Evolutionary conservation across 2,888 invertebrate genomes (phyloP).

Genomic region (Caenorhabditis macrosperma): DNA sequence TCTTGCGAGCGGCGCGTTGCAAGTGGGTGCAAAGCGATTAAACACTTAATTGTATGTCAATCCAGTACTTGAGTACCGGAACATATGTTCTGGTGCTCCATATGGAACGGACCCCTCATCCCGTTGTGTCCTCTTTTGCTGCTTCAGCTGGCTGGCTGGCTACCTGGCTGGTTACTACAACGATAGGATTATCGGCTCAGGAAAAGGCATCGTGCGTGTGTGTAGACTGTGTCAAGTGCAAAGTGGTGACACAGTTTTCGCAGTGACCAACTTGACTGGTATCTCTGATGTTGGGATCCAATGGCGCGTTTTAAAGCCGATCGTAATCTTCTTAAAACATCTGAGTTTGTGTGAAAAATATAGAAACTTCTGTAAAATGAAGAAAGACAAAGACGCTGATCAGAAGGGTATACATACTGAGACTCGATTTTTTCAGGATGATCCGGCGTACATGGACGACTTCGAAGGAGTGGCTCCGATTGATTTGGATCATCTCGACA

Average conservation of each 20-base stretch:
- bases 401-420: not conserved
- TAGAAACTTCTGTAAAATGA: not conserved
- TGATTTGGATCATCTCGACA: conserved; percentile 44
- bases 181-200: conserved; percentile 56
- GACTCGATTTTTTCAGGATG: conserved; percentile 53
- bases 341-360: conserved; percentile 14
- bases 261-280: conserved; percentile 17
- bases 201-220: conserved; percentile 20
- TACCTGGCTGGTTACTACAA: conserved; percentile 42
- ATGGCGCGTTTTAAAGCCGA: conserved; percentile 50
- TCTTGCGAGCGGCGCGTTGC: conserved; percentile 32
- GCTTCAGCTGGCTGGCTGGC: not conserved
- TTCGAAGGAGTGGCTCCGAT: conserved; percentile 60
- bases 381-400: conserved; percentile 2
- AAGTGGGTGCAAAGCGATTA: conserved; percentile 59
- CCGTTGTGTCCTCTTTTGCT: not conserved
- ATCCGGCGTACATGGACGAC: conserved; percentile 56
- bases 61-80: conserved; percentile 50
- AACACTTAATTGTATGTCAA: conserved; percentile 62
- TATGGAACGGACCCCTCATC: conserved; percentile 36
- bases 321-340: conserved; percentile 55
- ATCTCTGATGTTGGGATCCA: conserved; percentile 19
- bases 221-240: conserved; percentile 61
- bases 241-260: conserved; percentile 59
- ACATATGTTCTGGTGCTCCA: conserved; percentile 56